These are phyloP conservation scores for Adelphocoris suturalis DNA, from an alignment of 2,888 invertebrate species.

Conservation along the genomic window DNA sequence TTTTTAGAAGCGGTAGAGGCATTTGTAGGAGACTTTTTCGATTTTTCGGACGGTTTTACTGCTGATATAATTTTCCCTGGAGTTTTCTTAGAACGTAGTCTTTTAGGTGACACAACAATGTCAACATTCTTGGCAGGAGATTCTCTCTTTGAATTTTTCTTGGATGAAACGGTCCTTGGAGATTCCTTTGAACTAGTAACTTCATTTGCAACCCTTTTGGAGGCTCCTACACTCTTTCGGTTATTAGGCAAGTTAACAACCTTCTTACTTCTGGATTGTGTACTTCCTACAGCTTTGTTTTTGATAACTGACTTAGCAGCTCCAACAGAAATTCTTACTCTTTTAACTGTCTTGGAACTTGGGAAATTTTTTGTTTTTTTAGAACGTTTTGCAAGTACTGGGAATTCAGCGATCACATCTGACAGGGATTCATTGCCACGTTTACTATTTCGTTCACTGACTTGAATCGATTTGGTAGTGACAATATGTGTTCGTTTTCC, in stretches of 20 bases:
- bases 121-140: background rate
- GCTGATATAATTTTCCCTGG: too few species aligned
- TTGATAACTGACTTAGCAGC: background rate
- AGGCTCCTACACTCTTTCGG: background rate
- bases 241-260: background rate
- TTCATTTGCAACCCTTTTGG: background rate
- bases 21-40: conserved; percentile 10
- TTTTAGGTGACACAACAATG: background rate
- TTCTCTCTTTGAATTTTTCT: background rate
- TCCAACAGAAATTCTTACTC: background rate
- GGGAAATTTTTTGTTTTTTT: background rate
- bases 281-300: background rate
- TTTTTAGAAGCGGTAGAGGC: background rate
- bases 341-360: background rate
- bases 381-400: too few species aligned
- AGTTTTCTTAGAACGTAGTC: background rate
- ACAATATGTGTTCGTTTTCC: too few species aligned
- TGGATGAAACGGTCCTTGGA: background rate
- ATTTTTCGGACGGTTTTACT: too few species aligned
- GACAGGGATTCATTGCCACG: too few species aligned
- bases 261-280: background rate
- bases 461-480: too few species aligned
- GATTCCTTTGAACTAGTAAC: background rate
- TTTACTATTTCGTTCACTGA: too few species aligned
- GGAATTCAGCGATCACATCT: too few species aligned